Conservation (phyloP, 2,797 vertebrate genomes). For the Clamator glandarius region DNA sequence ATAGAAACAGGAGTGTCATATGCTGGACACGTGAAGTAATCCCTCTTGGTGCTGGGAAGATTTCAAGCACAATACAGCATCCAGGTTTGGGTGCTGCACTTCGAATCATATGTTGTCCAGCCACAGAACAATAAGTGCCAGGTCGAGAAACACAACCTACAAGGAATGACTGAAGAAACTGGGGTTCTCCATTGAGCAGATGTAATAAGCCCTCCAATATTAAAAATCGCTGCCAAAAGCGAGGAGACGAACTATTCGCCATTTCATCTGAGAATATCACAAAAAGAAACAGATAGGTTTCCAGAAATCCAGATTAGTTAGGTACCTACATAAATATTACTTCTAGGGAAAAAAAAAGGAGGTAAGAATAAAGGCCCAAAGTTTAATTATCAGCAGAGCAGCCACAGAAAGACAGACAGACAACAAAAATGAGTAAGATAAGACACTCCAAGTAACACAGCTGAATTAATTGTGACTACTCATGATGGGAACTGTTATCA, state of each 20-base stretch:
- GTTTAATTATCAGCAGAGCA: neutral
- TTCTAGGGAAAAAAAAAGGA: neutral
- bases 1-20: neutral
- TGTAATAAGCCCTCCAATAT: neutral
- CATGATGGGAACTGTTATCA: neutral
- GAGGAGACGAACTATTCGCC: neutral
- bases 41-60: neutral
- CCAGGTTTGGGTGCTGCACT: neutral
- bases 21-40: slow-evolving; percentile 39
- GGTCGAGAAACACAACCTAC: neutral
- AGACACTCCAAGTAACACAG: neutral
- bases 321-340: neutral
- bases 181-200: neutral
- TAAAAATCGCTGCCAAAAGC: neutral
- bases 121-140: neutral
- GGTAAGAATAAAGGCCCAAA: fast-evolving
- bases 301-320: neutral
- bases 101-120: neutral
- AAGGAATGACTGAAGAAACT: neutral
- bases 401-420: neutral
- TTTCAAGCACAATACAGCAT: neutral
- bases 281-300: neutral
- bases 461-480: neutral
- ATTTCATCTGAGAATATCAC: neutral
- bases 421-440: neutral